Percentiles rank a stretch among this genome's conserved stretches.
These are phyloP conservation scores for Heteromormyrus szaboi DNA, from an alignment of 2,797 vertebrate genomes.

Conservation along the genomic window DNA sequence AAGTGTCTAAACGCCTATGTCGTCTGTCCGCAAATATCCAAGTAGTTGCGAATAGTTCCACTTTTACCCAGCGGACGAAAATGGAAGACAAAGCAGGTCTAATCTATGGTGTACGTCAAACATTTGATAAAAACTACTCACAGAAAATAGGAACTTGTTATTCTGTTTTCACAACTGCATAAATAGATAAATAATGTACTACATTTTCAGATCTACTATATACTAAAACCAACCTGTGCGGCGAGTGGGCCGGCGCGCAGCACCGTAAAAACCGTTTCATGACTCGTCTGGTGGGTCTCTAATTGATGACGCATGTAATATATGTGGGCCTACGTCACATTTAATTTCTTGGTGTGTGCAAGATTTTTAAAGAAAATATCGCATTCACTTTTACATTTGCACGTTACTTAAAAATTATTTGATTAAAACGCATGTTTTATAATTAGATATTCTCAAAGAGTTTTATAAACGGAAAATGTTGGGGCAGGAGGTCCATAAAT, in stretches of 20 bases:
- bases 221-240: not conserved
- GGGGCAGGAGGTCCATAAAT: not conserved
- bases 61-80: not conserved
- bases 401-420: not conserved
- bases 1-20: not conserved
- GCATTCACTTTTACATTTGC: not conserved
- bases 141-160: not conserved
- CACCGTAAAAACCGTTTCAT: not conserved
- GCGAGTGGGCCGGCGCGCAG: not conserved
- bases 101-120: not conserved
- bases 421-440: not conserved
- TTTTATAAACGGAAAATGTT: not conserved
- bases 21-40: not conserved
- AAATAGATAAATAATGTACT: not conserved
- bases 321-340: not conserved
- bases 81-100: not conserved
- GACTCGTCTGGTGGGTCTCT: not conserved
- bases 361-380: not conserved
- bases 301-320: not conserved
- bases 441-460: not conserved
- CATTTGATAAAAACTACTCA: not conserved
- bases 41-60: not conserved
- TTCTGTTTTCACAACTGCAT: not conserved
- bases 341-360: not conserved
- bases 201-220: not conserved